Evolutionary conservation across 2,113 vertebrate genomes (phyloP).

Genomic region (Malurus cyaneus): DNA sequence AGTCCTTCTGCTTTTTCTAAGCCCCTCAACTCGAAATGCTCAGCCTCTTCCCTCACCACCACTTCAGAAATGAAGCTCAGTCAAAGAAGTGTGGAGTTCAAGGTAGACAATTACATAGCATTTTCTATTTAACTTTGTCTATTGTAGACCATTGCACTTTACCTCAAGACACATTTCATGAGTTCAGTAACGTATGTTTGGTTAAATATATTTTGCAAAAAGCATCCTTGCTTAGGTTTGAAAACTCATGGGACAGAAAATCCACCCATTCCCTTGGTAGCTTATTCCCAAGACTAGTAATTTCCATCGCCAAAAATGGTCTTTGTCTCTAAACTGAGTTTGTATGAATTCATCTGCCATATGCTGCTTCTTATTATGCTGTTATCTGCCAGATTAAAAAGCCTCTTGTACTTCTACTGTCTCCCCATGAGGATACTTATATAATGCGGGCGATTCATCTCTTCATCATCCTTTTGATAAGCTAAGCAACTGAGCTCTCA

Average conservation of each 20-base stretch:
- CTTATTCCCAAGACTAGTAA: neutral
- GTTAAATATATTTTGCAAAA: neutral
- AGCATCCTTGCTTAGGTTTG: neutral
- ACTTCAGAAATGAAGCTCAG: neutral
- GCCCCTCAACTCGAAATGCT: neutral
- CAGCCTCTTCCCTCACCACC: neutral
- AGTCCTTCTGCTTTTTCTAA: neutral
- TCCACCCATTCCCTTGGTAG: neutral
- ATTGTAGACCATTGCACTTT: neutral
- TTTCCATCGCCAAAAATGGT: neutral
- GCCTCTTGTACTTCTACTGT: neutral
- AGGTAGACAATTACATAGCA: neutral
- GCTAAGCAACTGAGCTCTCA: neutral
- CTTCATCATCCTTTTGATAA: slow-evolving; percentile 24
- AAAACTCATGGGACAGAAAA: neutral
- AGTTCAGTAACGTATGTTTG: neutral
- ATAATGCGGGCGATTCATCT: slow-evolving; percentile 3
- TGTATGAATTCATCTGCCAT: neutral
- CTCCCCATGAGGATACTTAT: slow-evolving; percentile 10
- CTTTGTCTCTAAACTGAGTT: slow-evolving; percentile 12
- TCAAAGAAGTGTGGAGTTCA: neutral
- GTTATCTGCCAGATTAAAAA: slow-evolving; percentile 17
- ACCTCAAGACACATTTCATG: neutral
- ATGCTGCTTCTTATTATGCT: neutral
- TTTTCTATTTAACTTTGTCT: neutral